These are phyloP conservation scores for Indicator indicator DNA, from an alignment of 2,113 vertebrate species.

Conservation along the genomic window DNA sequence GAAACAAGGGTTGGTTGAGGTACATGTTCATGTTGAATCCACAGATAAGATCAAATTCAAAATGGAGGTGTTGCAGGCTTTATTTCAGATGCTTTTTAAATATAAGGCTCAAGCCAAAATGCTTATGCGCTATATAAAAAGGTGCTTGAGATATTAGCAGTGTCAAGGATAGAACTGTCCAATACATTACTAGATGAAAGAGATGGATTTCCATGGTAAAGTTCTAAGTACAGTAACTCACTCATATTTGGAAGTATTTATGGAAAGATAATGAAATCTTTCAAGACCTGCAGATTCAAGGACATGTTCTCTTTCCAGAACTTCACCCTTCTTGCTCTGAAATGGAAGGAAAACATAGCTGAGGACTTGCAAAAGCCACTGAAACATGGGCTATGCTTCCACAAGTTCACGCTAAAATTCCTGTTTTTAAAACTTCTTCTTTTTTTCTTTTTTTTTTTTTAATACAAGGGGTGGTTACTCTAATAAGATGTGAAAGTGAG, in stretches of 20 bases:
- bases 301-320: neutral
- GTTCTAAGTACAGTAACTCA: neutral
- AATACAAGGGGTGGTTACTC: neutral
- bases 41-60: neutral
- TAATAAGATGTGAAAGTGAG: neutral
- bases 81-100: neutral
- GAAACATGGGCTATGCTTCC: neutral
- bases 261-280: neutral
- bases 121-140: neutral
- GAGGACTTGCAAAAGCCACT: neutral
- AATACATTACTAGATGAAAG: neutral
- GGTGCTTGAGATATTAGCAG: neutral
- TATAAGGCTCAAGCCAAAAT: neutral
- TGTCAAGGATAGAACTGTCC: neutral
- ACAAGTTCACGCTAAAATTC: neutral
- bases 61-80: neutral
- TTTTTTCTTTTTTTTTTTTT: neutral
- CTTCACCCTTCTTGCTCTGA: neutral
- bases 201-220: neutral
- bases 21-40: neutral
- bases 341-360: neutral
- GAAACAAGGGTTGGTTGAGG: neutral
- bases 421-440: neutral
- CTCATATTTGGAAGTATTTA: neutral
- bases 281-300: neutral